Evolutionary conservation across 2,113 vertebrate genomes (phyloP), one percentile per base, ranked within the genome.

Genomic region (Alouatta palliata): DNA sequence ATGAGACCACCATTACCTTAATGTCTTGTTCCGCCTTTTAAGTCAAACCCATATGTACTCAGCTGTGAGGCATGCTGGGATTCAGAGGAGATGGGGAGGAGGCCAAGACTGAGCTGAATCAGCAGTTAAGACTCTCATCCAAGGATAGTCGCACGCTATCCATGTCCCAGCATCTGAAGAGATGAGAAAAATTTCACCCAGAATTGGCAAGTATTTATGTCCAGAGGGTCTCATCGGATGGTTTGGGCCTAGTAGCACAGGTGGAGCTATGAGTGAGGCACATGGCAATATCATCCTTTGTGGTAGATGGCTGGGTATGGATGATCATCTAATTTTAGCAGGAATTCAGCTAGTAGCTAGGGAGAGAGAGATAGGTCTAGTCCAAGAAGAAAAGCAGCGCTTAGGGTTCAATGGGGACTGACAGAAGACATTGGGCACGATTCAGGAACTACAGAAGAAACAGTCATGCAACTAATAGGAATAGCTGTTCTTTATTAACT

Each of bases 21-120:
- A 8, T 76, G 21, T 64, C 64, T 90, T 92, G 37, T 81, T 94
- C 64, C 92, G 56, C 12, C 12, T 94, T 96, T 96, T 66, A 61
- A 85, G 47, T 90, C 64, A 97, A 90, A 96, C 25, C n/a, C 37
- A 52, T 81, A 94, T 86, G 45, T 95, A 64, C 52, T 92, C 49
- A 87, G 76, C 86, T 96, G 82, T 87, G 75, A 96, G 52, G 30
- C 85, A 61, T 58, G 4, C 30, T 90, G 76, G 81, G 23, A 94
- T 58, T 77, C 70, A 64, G 79, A 7, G 52, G 21, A 11, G n/a
- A 71, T 35, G 70, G 47, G 20, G 56, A 86, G 27, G 3, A 77
- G 35, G 40, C 86, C 71, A 92, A 87, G n/a, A 77, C 9, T 84
- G 87, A 86, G 8, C 47, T 81, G 56, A 89, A 64, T 7, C 61